Evolutionary conservation across 1,140 invertebrate species (phyloP).

Genomic region (Archivesica marissinica): DNA sequence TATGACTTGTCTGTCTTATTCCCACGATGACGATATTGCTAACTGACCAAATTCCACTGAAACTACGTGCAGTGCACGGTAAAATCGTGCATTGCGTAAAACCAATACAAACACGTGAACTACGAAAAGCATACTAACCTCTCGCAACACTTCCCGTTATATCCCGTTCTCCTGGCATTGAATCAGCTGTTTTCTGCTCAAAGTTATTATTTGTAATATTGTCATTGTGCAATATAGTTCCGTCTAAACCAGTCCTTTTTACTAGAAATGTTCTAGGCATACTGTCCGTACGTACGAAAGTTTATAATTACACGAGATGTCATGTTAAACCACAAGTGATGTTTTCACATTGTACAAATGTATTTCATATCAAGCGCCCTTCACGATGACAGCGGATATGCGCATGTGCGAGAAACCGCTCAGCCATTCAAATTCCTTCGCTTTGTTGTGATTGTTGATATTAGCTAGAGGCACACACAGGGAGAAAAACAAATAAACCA

Average conservation of each 20-base stretch:
- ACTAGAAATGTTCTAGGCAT: slow-evolving; percentile 60
- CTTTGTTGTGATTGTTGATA: slow-evolving; percentile 57
- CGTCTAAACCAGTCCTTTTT: slow-evolving; percentile 28
- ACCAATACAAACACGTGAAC: not conserved
- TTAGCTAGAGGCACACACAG: slow-evolving; percentile 27
- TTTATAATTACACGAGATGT: slow-evolving; percentile 15
- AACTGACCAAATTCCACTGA: too few species aligned
- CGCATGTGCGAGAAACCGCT: slow-evolving; percentile 56
- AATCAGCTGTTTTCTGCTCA: slow-evolving; percentile 6
- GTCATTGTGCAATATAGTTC: not conserved
- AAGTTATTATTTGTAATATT: not conserved
- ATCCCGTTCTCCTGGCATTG: not conserved
- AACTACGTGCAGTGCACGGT: not conserved
- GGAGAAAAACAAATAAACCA: slow-evolving; percentile 48
- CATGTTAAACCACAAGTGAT: slow-evolving; percentile 31
- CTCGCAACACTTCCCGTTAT: slow-evolving; percentile 13
- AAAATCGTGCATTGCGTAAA: slow-evolving; percentile 1
- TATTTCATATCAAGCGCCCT: slow-evolving; percentile 61
- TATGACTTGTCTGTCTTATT: not conserved
- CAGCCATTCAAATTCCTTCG: slow-evolving; percentile 62
- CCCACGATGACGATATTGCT: too few species aligned
- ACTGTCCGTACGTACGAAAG: slow-evolving; percentile 44
- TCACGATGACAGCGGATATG: not conserved
- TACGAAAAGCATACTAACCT: slow-evolving; percentile 11
- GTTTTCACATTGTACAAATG: slow-evolving; percentile 51